Evolutionary conservation across 1,140 invertebrate genomes (phyloP), one percentile per base, ranked within the genome.

Genomic region (Procambarus clarkii): DNA sequence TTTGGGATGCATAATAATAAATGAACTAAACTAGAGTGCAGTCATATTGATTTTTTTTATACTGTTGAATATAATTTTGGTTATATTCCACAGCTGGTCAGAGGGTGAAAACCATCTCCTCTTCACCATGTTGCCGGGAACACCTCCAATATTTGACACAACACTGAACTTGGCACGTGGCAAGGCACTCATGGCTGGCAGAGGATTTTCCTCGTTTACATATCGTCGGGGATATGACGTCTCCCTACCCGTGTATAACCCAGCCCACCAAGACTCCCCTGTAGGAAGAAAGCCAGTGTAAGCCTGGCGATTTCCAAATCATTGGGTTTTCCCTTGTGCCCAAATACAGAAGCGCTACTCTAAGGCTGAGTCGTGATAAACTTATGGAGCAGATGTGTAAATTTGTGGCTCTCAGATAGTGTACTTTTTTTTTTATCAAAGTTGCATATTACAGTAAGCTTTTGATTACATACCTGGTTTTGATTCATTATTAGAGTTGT

Each of bases 71-170:
- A 34, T 34, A 34, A 34, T 71, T 71, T 54, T 64, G 5, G 18
- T 64, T 7, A 44, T 34, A 71, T 76, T 88, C 34, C 69, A 91
- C 94, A 98, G 97, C 94, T 99, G 98, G 98, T 96, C 97, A 90
- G 95, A 96, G 95, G 98, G 98, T 15, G 96, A 97, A 94, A 99
- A 99, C 95, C 98, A 98, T 95, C 94, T 99, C 44, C 96, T 99
- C 92, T 98, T 98, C 93, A 98, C 98, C 93, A 97, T 98, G 96
- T 94, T 98, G 48, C 95, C 97, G 11, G 97, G 97, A 58, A 95
- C 94, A 80, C 94, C 96, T 77, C 97, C 97, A 4, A 96, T 78
- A 46, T 93, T 93, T 85, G 64, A 79, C 9, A 87, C 90, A 7
- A 95, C 97, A 18, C 94, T 98, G 24, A 96, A 97, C 93, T 95